Evolutionary conservation across 2,888 invertebrate species (phyloP).

Genomic region (Calliscelio sp.): DNA sequence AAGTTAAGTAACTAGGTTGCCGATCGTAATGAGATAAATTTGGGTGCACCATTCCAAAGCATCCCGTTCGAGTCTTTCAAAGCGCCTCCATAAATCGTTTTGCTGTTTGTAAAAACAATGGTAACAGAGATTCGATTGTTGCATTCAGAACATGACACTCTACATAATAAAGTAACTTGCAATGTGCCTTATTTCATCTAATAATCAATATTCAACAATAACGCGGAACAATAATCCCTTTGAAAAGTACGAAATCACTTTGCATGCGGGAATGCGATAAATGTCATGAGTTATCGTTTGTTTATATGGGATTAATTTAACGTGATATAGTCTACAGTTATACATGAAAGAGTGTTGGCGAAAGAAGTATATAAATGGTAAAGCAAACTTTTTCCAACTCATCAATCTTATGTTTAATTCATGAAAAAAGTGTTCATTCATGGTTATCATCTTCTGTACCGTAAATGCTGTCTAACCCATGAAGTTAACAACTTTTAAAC

Average conservation of each 20-base stretch:
- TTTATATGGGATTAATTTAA: neutral
- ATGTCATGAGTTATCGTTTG: slow-evolving; percentile 24
- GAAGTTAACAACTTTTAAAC: neutral
- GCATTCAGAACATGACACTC: slow-evolving; percentile 7
- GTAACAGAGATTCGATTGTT: slow-evolving; percentile 35
- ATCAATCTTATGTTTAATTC: slow-evolving; percentile 30
- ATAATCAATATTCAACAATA: slow-evolving; percentile 36
- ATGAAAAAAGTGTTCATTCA: slow-evolving; percentile 12
- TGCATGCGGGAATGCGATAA: neutral
- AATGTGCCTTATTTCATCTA: slow-evolving; percentile 37
- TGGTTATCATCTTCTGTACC: neutral
- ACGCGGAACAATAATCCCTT: slow-evolving; percentile 17
- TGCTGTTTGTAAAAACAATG: slow-evolving; percentile 56
- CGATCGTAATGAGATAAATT: slow-evolving; percentile 56
- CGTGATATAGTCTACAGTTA: neutral
- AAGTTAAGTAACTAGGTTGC: slow-evolving; percentile 58
- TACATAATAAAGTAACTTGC: slow-evolving; percentile 42
- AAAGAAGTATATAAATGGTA: slow-evolving; percentile 11
- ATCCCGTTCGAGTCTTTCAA: slow-evolving; percentile 4
- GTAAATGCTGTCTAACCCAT: no score
- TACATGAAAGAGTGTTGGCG: neutral
- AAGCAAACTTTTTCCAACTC: slow-evolving; percentile 21
- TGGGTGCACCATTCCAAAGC: slow-evolving; percentile 28
- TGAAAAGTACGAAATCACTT: slow-evolving; percentile 10
- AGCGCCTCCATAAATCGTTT: slow-evolving; percentile 34